These are phyloP conservation scores for Plusia festucae DNA, from an alignment of 2,888 invertebrate species.

Conservation along the genomic window DNA sequence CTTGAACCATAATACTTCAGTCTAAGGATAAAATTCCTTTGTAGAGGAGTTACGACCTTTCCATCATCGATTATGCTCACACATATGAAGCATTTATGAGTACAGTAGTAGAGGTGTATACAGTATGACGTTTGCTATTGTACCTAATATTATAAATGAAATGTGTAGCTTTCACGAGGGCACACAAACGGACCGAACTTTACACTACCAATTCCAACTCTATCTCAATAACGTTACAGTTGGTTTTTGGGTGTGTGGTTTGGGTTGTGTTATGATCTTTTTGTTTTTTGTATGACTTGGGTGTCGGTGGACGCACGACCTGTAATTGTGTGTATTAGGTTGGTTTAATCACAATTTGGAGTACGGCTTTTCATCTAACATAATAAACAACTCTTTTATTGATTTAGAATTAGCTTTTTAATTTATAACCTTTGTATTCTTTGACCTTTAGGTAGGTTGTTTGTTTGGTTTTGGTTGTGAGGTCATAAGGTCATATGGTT, in stretches of 20 bases:
- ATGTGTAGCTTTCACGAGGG: slow-evolving; percentile 88
- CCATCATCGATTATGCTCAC: slow-evolving; percentile 64
- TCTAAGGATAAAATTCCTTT: slow-evolving; percentile 60
- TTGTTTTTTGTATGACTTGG: slow-evolving; percentile 66
- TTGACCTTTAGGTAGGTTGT: slow-evolving; percentile 16
- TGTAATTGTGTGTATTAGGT: slow-evolving; percentile 89
- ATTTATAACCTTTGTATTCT: slow-evolving; percentile 2
- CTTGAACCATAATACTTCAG: slow-evolving; percentile 34
- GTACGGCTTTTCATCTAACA: slow-evolving; percentile 85
- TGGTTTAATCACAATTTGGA: slow-evolving; percentile 89
- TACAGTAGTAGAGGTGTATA: slow-evolving; percentile 84
- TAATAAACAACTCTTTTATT: slow-evolving; percentile 74
- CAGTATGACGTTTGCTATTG: slow-evolving; percentile 86
- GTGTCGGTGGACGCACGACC: slow-evolving; percentile 87
- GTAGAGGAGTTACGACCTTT: slow-evolving; percentile 60
- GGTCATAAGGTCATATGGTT: slow-evolving; percentile 39
- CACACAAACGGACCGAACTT: slow-evolving; percentile 82
- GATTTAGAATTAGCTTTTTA: slow-evolving; percentile 33
- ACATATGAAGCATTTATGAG: slow-evolving; percentile 82
- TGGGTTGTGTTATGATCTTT: slow-evolving; percentile 58
- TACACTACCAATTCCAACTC: slow-evolving; percentile 53
- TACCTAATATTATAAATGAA: slow-evolving; percentile 87
- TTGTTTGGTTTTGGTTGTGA: slow-evolving; percentile 41
- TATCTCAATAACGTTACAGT: slow-evolving; percentile 5
- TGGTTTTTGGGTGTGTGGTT: slow-evolving; percentile 55